A percentile compares a stretch with the other conserved stretches of the same genome.
These are phyloP conservation scores for Morus bassanus DNA, from an alignment of 2,797 vertebrate genomes.

Conservation along the genomic window DNA sequence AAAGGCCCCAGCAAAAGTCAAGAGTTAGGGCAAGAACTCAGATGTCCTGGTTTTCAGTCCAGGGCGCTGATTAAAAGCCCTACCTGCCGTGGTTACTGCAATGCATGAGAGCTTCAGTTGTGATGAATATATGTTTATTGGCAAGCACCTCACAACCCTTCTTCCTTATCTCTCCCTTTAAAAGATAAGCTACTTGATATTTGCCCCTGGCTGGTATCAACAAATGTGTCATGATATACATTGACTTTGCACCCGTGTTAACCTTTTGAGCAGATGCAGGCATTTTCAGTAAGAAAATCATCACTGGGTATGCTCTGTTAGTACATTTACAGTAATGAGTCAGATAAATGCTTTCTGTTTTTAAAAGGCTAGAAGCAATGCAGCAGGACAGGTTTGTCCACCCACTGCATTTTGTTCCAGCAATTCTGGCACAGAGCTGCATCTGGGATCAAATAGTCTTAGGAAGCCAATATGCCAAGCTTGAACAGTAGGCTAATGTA, in stretches of 20 bases:
- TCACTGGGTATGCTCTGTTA: background rate
- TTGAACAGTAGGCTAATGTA: constrained; percentile 55
- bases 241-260: constrained; percentile 36
- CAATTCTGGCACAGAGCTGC: constrained; percentile 51
- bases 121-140: background rate
- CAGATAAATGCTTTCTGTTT: constrained; percentile 56
- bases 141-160: constrained; percentile 21
- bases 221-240: constrained; percentile 42
- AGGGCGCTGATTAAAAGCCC: background rate
- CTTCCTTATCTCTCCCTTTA: constrained; percentile 48
- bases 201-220: constrained; percentile 26
- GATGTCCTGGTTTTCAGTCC: accelerated
- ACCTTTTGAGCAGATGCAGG: constrained; percentile 49
- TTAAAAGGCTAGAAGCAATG: constrained; percentile 71
- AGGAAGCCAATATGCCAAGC: constrained; percentile 45
- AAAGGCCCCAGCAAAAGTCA: background rate
- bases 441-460: constrained; percentile 54
- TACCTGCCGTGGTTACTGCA: accelerated
- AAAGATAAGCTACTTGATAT: constrained; percentile 56
- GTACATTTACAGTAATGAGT: constrained; percentile 48
- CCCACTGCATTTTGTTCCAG: constrained; percentile 69
- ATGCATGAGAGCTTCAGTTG: background rate
- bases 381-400: constrained; percentile 76
- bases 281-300: constrained; percentile 42
- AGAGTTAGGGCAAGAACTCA: background rate